A percentile compares a stretch with the other conserved stretches of the same genome.
phyloP scores from a whole-genome alignment of 2,797 vertebrate genomes.

The Enteromius treurensis region DNA sequence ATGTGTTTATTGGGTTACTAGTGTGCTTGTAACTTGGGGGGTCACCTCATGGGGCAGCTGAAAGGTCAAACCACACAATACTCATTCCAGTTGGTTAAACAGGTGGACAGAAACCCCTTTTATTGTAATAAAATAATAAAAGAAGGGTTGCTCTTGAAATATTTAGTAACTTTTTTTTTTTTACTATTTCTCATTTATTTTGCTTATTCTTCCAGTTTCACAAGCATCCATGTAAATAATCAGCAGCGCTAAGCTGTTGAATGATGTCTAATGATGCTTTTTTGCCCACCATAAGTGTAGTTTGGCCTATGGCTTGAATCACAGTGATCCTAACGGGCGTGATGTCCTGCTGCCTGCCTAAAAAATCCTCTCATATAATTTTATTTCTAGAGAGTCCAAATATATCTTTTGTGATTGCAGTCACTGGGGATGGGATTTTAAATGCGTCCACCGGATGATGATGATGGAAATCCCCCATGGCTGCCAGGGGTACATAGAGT shows the following conservation, averaged over 20 bases:
- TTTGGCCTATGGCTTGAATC: constrained; percentile 44
- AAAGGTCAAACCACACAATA: constrained; percentile 56
- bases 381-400: constrained; percentile 65
- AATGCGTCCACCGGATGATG: constrained; percentile 52
- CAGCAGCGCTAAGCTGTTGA: background rate
- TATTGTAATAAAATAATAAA: constrained; percentile 6
- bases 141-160: background rate
- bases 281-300: constrained; percentile 8
- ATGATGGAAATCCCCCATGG: constrained; percentile 56
- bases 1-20: background rate
- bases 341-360: constrained; percentile 49
- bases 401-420: constrained; percentile 61
- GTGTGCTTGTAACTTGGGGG: constrained; percentile 49
- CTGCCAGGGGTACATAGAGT: constrained; percentile 47
- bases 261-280: constrained; percentile 19
- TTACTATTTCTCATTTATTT: background rate
- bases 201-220: background rate
- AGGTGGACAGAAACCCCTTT: constrained; percentile 64
- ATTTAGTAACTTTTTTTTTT: background rate
- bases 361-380: constrained; percentile 62
- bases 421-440: constrained; percentile 62
- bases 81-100: constrained; percentile 72
- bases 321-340: constrained; percentile 50
- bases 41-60: constrained; percentile 58
- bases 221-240: background rate